These are phyloP conservation scores for Trematocara nigrifrons DNA, from an alignment of 2,113 vertebrate genomes.

Conservation along the genomic window DNA sequence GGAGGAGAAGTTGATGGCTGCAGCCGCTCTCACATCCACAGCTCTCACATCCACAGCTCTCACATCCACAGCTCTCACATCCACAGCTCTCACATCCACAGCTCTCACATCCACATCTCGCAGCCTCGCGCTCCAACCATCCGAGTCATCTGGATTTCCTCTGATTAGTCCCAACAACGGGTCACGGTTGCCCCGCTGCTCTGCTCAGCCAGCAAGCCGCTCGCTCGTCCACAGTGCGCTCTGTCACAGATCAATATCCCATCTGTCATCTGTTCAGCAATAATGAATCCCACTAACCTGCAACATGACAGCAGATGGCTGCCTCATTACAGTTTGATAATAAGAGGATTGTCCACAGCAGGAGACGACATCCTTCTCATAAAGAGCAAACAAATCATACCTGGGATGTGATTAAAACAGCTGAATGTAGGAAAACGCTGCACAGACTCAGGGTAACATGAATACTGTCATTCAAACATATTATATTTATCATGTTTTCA, in stretches of 20 bases:
- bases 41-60: too few species aligned
- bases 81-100: too few species aligned
- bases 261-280: not conserved
- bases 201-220: accelerated
- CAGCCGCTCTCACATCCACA: not conserved
- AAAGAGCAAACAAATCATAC: not conserved
- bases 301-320: not conserved
- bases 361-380: accelerated
- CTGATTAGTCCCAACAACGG: not conserved
- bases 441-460: not conserved
- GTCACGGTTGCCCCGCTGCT: not conserved
- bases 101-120: too few species aligned
- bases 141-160: not conserved
- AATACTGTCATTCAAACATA: not conserved
- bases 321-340: not conserved
- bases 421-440: not conserved
- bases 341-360: not conserved
- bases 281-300: not conserved
- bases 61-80: too few species aligned
- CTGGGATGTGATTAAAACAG: not conserved
- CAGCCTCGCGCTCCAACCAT: accelerated
- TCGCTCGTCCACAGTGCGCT: accelerated
- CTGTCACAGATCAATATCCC: not conserved
- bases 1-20: not conserved
- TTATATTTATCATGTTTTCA: not conserved